Evolutionary conservation across 2,113 vertebrate genomes (phyloP), one percentile per base, ranked within the genome.

Genomic region (Apus apus): DNA sequence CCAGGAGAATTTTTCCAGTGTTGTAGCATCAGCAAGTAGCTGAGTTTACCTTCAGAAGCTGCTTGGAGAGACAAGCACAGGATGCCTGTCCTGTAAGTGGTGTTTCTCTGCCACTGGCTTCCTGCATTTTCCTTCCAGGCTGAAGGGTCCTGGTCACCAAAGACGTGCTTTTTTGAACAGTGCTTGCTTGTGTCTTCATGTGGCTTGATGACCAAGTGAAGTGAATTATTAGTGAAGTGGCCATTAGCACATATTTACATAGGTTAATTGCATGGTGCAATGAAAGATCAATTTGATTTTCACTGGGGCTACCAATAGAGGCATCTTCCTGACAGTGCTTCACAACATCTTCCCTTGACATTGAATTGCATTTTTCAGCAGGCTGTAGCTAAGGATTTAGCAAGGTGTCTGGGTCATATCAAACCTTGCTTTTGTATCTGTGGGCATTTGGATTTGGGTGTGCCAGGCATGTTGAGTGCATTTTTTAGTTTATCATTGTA

Each of bases 241-340:
- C 56, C 60, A 82, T 96, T 97, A 95, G 36, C 76, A 91, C 29
- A 6, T 23, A 95, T 96, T 96, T 95, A 50, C 93, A 71, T 85
- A 92, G 93, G 90, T 96, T 97, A 97, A 93, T 95, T 95, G 75
- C n/a, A 87, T 11, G 34, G 76, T 34, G 80, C 61, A 94, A 76
- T 23, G 48, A 78, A 96, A 91, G 72, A 93, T 83, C 85, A 75
- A 25, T 87, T 86, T 82, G 87, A 81, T 92, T 95, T 94, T 88
- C 94, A 91, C 1, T 34, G 89, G 72, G 85, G 32, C 34, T 92
- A 7, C 75, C 71, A 61, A 78, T 75, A 78, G 66, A 67, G 77
- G 73, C 13, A 6, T 87, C 58, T 86, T 86, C 73, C 20, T 89
- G 79, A 73, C 53, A 81, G 54, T 14, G 30, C 36, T 83, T 93